Evolutionary conservation across 2,888 invertebrate species (phyloP).

Genomic region (Drosophila quinaria): DNA sequence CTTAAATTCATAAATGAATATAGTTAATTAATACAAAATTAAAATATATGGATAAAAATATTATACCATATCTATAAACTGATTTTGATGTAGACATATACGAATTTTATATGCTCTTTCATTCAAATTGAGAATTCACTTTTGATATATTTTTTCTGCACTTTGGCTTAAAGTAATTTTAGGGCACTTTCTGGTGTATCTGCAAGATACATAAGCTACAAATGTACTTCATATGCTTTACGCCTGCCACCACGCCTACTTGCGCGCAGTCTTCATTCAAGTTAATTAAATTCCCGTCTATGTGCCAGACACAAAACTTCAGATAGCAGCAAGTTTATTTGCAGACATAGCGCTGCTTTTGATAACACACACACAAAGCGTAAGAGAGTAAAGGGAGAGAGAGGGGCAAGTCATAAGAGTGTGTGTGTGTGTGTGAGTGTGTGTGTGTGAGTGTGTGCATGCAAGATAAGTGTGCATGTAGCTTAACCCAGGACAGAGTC

Average conservation of each 20-base stretch:
- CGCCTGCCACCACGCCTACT: slow-evolving; percentile 33
- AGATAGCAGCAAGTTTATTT: slow-evolving; percentile 74
- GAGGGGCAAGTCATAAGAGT: not conserved
- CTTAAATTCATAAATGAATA: no score
- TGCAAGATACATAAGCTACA: slow-evolving; percentile 28
- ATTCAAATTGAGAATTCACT: not conserved
- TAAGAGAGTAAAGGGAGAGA: not conserved
- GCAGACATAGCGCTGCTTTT: slow-evolving; percentile 63
- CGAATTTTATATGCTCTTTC: not conserved
- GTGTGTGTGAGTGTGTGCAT: slow-evolving; percentile 57
- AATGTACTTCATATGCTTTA: slow-evolving; percentile 8
- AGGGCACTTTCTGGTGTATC: slow-evolving; percentile 36
- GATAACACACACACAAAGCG: slow-evolving; percentile 49
- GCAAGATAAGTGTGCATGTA: slow-evolving; percentile 67
- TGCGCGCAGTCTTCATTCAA: slow-evolving; percentile 69
- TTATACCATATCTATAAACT: not conserved
- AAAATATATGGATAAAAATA: no score
- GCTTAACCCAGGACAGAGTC: slow-evolving; percentile 38
- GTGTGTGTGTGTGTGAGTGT: slow-evolving; percentile 55
- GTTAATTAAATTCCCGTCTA: slow-evolving; percentile 79
- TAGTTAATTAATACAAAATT: no score
- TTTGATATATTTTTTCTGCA: slow-evolving; percentile 8
- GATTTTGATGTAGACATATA: not conserved
- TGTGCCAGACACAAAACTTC: slow-evolving; percentile 55
- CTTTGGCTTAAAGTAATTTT: slow-evolving; percentile 13